phyloP scores from a whole-genome alignment of 2,797 vertebrate species.

The Rhincodon typus region DNA sequence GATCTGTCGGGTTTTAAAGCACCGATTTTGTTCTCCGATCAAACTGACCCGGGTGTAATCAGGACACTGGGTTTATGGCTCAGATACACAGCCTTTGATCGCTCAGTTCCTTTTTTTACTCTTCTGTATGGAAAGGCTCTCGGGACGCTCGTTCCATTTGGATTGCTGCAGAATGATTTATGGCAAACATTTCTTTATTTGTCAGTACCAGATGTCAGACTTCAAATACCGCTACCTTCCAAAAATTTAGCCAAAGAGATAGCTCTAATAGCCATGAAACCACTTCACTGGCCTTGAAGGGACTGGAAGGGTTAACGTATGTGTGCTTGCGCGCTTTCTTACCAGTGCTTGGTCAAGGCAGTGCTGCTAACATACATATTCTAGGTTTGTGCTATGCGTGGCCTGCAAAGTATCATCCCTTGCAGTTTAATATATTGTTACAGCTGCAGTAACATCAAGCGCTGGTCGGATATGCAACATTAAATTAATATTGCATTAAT shows the following conservation, averaged over 20 bases:
- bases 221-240: conserved; percentile 19
- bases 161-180: conserved; percentile 60
- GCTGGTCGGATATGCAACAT: not conserved
- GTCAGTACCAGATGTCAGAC: conserved; percentile 63
- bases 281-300: not conserved
- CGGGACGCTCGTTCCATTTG: conserved; percentile 54
- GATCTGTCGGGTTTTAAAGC: not conserved
- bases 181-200: conserved; percentile 53
- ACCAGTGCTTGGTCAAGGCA: not conserved
- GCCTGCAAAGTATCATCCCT: not conserved
- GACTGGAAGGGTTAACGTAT: conserved; percentile 20
- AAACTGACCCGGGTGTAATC: not conserved
- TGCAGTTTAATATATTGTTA: not conserved
- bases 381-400: not conserved
- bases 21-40: not conserved
- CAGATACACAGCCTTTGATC: conserved; percentile 5
- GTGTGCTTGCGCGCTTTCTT: not conserved
- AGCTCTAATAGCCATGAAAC: conserved; percentile 21
- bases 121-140: conserved; percentile 46
- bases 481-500: not conserved
- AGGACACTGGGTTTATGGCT: not conserved
- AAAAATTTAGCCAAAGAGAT: not conserved
- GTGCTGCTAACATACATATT: not conserved
- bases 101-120: not conserved
- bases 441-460: not conserved